Evolutionary conservation across 2,797 vertebrate genomes (phyloP).

Genomic region (Leptatherina wallacei): DNA sequence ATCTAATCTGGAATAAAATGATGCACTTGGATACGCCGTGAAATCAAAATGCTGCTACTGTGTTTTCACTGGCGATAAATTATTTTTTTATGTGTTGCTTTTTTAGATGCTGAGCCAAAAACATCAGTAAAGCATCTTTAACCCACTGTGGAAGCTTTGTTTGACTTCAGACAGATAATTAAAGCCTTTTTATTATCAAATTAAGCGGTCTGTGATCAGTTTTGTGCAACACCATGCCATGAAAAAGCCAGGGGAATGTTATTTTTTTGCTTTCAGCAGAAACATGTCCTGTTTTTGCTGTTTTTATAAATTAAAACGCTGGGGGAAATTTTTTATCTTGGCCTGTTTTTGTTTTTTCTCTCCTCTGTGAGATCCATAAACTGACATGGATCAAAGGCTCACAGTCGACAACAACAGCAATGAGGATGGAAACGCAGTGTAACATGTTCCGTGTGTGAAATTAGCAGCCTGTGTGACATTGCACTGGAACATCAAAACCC

Average conservation of each 20-base stretch:
- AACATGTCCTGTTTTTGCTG: slow-evolving; percentile 33
- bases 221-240: slow-evolving; percentile 21
- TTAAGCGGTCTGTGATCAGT: slow-evolving; percentile 11
- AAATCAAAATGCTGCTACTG: slow-evolving; percentile 37
- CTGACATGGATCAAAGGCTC: slow-evolving; percentile 16
- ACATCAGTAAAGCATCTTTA: slow-evolving; percentile 2
- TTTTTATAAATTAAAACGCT: slow-evolving; percentile 9
- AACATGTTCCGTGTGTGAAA: slow-evolving; percentile 6
- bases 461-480: slow-evolving; percentile 54
- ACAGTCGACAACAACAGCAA: slow-evolving; percentile 8
- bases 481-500: slow-evolving; percentile 55
- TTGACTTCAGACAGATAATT: slow-evolving; percentile 3
- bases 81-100: slow-evolving; percentile 30
- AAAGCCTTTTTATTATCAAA: slow-evolving; percentile 11
- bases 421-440: slow-evolving; percentile 10
- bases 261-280: slow-evolving; percentile 24
- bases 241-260: slow-evolving; percentile 27
- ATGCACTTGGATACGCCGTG: slow-evolving; percentile 33
- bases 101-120: slow-evolving; percentile 13
- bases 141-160: slow-evolving; percentile 19
- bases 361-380: neutral
- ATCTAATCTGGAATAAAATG: slow-evolving; percentile 19
- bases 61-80: slow-evolving; percentile 27
- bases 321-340: slow-evolving; percentile 9
- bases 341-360: neutral